Evolutionary conservation across 2,113 vertebrate genomes (phyloP), one percentile per base, ranked within the genome.

Genomic region (Pithys albifrons): DNA sequence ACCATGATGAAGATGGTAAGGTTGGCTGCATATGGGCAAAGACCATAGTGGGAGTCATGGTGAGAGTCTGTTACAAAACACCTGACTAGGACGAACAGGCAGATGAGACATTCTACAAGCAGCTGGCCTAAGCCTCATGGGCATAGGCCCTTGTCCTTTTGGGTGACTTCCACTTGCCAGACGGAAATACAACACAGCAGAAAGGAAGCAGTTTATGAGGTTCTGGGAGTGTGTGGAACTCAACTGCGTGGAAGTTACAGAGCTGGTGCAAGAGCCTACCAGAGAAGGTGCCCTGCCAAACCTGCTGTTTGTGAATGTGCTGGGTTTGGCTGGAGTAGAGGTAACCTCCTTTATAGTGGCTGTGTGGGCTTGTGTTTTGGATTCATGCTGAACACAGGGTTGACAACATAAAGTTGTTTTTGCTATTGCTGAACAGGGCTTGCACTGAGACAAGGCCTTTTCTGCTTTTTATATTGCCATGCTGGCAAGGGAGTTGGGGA

Each of bases 321-420:
- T 70, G 1, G 0, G 31, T 83, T 69, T 76, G 55, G 17, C 3
- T 4, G n/a, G 7, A 15, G 19, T n/a, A 17, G 39, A 39, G 24
- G 46, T 54, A 31, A 41, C 12, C 48, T 69, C 29, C 46, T 43
- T 61, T 17, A 12, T 0, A 15, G 1, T 29, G 19, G 12, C 61
- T 82, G 37, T 17, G 1, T n/a, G 54, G 61, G 24, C 39, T 61
- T 61, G 37, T 54, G 70, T 17, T 29, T 67, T 41, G 39, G 33
- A 16, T 74, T 39, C 39, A 52, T 52, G 27, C 33, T 61, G 45
- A 74, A 24, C 61, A 0, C 7, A 45, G 45, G 0, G 22, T 8
- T 59, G 41, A 12, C 39, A 9, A 41, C 9, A 12, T 0, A 41
- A 22, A 59, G 33, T 24, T 67, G 2, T 11, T 75, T 74, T 67